Base-by-base conservation (phyloP, 2,113 vertebrate species). In the Leptobrachium leishanense region DNA sequence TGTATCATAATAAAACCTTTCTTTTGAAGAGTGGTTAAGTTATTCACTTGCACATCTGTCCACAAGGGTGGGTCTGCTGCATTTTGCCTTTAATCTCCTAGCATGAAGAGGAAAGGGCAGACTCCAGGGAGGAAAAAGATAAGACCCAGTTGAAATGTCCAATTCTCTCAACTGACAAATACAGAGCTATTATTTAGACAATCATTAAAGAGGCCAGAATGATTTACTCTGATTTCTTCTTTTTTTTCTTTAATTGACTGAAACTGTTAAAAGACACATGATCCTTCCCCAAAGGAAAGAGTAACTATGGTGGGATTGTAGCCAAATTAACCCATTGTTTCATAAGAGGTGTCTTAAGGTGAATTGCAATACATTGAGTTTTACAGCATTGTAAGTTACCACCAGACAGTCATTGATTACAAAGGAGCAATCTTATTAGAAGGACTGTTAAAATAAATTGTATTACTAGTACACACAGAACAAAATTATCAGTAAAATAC, bases 121-220 rank as follows among this genome's bases (percentile, higher is more conserved):
- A 15, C 77, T 72, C 77, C 59, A 39, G 77, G 44, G 77, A 79
- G 77, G 76, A 79, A 79, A 50, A 44, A 72, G 69, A 79, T 66
- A 79, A 72, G 10, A n/a, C 54, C 55, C 42, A 72, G 68, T 42
- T 8, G 71, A 72, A 72, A 50, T 3, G 44, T 65, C 43, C 57
- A 54, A n/a, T 57, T 54, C 68, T 79, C 7, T 78, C 66, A 78
- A 71, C 68, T 65, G 55, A 57, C 59, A 63, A 62, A 77, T 62
- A 2, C 11, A 65, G 59, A 53, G 68, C 68, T 66, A 79, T 79
- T 66, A 79, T 79, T 66, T 65, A 54, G 68, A 9, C 68, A 72
- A 72, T 54, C 50, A 66, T 72, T 54, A 64, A 40, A 39, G 31
- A 31, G 59, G 46, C 9, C 53, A 13, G 69, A 65, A 40, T 64